A percentile compares a stretch with the other conserved stretches of the same genome.
These are phyloP conservation scores for Zosterops japonicus DNA, from an alignment of 2,113 vertebrate species.

Conservation along the genomic window DNA sequence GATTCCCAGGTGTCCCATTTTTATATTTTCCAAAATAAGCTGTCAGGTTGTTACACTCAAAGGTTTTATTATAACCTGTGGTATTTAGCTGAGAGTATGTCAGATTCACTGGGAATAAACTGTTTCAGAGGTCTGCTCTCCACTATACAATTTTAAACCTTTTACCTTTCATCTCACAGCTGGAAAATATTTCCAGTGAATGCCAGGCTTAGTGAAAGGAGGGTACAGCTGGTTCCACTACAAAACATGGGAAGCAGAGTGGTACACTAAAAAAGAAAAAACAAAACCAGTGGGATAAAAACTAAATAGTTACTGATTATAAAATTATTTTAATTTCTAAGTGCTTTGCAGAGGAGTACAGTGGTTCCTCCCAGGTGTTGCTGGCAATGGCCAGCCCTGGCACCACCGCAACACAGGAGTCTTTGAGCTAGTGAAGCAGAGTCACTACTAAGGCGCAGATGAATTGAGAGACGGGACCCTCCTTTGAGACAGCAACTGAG, in stretches of 20 bases:
- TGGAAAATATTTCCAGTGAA: constrained; percentile 29
- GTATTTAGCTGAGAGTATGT: background rate
- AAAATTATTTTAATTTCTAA: background rate
- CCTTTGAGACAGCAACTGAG: no score
- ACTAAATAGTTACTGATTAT: background rate
- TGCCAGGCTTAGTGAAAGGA: background rate
- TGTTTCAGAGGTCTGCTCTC: constrained; percentile 4
- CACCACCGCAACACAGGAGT: no score
- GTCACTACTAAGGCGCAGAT: no score
- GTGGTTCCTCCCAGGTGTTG: no score
- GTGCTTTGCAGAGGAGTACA: background rate
- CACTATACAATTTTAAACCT: constrained; percentile 18
- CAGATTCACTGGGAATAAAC: constrained; percentile 6
- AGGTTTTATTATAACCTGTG: background rate
- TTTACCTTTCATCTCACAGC: constrained; percentile 17
- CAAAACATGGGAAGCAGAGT: background rate
- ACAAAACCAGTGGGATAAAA: background rate
- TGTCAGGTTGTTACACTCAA: background rate
- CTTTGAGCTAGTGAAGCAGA: no score
- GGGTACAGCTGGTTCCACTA: background rate
- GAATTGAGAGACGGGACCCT: no score
- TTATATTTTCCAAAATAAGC: background rate
- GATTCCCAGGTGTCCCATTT: background rate
- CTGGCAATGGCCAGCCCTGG: no score
- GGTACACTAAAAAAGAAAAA: background rate